Percentiles rank a stretch among this genome's conserved stretches.
phyloP scores from a whole-genome alignment of 2,797 vertebrate species.

The Poeciliopsis turneri region DNA sequence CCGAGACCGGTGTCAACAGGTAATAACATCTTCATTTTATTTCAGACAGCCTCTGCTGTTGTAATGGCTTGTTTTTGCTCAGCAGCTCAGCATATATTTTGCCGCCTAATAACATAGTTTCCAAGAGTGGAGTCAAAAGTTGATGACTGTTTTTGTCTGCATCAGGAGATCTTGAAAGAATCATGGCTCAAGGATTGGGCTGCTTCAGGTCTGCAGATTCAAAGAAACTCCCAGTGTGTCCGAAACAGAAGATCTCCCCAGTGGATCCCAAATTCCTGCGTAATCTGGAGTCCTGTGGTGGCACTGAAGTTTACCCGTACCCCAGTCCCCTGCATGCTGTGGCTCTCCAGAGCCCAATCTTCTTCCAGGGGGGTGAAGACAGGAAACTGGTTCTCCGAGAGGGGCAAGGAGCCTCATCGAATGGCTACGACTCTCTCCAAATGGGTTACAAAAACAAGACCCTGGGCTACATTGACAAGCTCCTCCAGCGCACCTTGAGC shows the following conservation, averaged over 20 bases:
- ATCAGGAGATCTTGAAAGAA: slow-evolving; percentile 90
- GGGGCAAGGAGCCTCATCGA: slow-evolving; percentile 27
- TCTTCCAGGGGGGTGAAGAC: slow-evolving; percentile 74
- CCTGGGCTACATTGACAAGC: slow-evolving; percentile 85
- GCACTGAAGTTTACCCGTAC: slow-evolving; percentile 89
- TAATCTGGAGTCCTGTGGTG: slow-evolving; percentile 86
- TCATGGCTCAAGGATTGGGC: slow-evolving; percentile 68
- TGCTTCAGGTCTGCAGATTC: slow-evolving; percentile 72
- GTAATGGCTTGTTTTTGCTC: slow-evolving; percentile 15
- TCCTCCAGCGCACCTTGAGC: slow-evolving; percentile 81
- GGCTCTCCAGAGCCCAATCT: slow-evolving; percentile 94
- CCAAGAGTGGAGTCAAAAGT: slow-evolving; percentile 11
- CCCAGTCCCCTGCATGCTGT: slow-evolving; percentile 95
- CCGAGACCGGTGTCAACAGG: slow-evolving; percentile 94
- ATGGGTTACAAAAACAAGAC: slow-evolving; percentile 68
- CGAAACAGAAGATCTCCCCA: slow-evolving; percentile 55
- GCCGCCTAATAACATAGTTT: slow-evolving; percentile 20
- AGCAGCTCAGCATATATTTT: slow-evolving; percentile 38
- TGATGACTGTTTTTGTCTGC: slow-evolving; percentile 40
- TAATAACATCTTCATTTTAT: slow-evolving; percentile 58
- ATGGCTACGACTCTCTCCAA: slow-evolving; percentile 39
- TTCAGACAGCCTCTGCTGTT: slow-evolving; percentile 4
- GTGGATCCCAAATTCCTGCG: slow-evolving; percentile 87
- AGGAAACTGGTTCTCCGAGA: slow-evolving; percentile 46
- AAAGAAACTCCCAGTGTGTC: slow-evolving; percentile 58